Percentiles rank a stretch among this genome's conserved stretches.
These are phyloP conservation scores for Actias luna DNA, from an alignment of 2,888 invertebrate genomes.

Conservation along the genomic window DNA sequence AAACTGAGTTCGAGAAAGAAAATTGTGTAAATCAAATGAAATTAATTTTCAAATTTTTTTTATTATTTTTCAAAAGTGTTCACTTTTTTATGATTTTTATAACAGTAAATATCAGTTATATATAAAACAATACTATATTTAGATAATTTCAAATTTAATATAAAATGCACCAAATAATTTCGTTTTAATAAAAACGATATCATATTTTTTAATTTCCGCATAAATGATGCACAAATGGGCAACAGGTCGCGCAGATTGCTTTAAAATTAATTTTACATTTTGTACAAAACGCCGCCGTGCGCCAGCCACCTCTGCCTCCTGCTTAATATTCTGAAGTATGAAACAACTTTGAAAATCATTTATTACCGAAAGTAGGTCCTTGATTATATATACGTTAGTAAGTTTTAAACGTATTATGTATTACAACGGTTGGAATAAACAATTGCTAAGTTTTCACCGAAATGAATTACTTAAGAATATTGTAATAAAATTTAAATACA, in stretches of 20 bases:
- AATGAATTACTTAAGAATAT: no score
- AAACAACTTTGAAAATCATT: slow-evolving; percentile 31
- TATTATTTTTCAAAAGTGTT: no score
- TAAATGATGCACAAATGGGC: slow-evolving; percentile 27
- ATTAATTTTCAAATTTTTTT: no score
- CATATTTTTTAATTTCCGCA: slow-evolving; percentile 10
- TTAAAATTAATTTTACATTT: slow-evolving; percentile 40
- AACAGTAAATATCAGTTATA: no score
- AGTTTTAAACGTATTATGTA: not conserved
- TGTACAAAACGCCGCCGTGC: slow-evolving; percentile 26
- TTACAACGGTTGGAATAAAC: not conserved
- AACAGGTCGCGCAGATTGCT: slow-evolving; percentile 38
- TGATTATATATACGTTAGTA: not conserved
- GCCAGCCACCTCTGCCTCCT: slow-evolving; percentile 29
- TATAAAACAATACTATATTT: no score
- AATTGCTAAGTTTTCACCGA: no score
- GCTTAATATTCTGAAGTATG: slow-evolving; percentile 36
- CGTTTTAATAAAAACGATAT: not conserved
- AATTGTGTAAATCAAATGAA: no score
- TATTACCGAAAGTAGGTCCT: not conserved
- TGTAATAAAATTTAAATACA: no score
- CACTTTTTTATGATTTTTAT: no score
- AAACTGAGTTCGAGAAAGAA: no score
- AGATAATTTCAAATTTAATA: not conserved
- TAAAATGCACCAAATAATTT: not conserved